These are phyloP conservation scores for Camponotus fellah DNA, from an alignment of 2,888 invertebrate genomes.

Conservation along the genomic window DNA sequence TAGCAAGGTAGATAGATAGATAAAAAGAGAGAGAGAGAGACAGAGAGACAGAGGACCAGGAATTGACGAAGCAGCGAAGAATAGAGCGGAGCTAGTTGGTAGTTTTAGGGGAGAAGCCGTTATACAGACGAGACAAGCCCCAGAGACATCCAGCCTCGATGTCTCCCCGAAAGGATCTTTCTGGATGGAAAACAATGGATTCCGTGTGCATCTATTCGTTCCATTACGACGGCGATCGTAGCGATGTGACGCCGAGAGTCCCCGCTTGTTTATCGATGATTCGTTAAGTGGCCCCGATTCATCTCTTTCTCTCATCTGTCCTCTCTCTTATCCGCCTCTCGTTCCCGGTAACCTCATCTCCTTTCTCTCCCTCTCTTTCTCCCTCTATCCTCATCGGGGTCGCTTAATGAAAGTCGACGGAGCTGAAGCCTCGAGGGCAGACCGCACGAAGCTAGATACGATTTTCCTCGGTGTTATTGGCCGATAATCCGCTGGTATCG, in stretches of 20 bases:
- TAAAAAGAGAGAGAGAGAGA: too few species aligned
- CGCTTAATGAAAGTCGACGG: slow-evolving; percentile 61
- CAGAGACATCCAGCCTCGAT: slow-evolving; percentile 65
- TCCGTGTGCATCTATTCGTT: slow-evolving; percentile 79
- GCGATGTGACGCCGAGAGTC: slow-evolving; percentile 71
- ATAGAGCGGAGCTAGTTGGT: slow-evolving; percentile 21
- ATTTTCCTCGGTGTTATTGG: slow-evolving; percentile 70
- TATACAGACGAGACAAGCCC: slow-evolving; percentile 56
- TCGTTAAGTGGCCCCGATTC: slow-evolving; percentile 77
- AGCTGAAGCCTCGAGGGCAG: slow-evolving; percentile 40
- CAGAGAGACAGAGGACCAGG: slow-evolving; percentile 1
- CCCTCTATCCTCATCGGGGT: slow-evolving; percentile 46
- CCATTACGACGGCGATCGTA: slow-evolving; percentile 73
- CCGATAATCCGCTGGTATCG: slow-evolving; percentile 74
- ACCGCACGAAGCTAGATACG: slow-evolving; percentile 47
- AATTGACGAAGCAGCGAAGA: slow-evolving; percentile 57
- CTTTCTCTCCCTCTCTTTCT: slow-evolving; percentile 22
- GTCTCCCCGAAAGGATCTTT: slow-evolving; percentile 63
- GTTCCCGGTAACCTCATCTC: slow-evolving; percentile 34
- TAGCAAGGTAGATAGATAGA: not conserved
- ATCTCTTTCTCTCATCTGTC: slow-evolving; percentile 22
- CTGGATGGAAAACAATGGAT: slow-evolving; percentile 77
- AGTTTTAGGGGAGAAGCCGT: slow-evolving; percentile 55
- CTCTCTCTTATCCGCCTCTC: slow-evolving; percentile 36
- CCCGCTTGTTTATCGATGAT: slow-evolving; percentile 77